These are phyloP conservation scores for Mungos mungo DNA, from an alignment of 2,113 vertebrate genomes.

Conservation along the genomic window DNA sequence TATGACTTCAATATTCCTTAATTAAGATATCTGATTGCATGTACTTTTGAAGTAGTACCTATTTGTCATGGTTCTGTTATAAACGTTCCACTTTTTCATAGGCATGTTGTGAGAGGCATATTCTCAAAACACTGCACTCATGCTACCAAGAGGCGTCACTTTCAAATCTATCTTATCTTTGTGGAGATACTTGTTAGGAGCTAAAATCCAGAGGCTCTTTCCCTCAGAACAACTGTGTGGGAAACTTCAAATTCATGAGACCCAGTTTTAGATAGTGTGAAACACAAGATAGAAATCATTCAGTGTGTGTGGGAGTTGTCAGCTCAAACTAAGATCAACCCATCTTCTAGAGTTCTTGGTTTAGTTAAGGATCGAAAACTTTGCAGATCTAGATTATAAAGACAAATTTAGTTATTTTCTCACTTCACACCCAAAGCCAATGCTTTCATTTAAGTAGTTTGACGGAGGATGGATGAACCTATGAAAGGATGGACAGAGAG, in stretches of 20 bases:
- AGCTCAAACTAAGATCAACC: background rate
- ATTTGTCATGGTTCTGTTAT: background rate
- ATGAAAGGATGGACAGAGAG: background rate
- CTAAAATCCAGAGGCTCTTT: background rate
- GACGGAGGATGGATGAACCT: background rate
- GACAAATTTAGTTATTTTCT: conserved; percentile 25
- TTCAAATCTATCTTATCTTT: background rate
- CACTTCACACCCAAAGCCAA: background rate
- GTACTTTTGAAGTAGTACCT: background rate
- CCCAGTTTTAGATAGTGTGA: background rate
- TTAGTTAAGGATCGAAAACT: background rate
- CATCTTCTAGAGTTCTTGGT: background rate
- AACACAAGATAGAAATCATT: background rate
- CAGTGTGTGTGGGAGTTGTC: background rate
- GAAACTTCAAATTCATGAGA: background rate
- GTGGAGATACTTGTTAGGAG: background rate
- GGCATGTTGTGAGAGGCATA: background rate
- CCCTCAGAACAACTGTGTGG: background rate
- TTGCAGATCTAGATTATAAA: background rate
- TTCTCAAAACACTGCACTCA: background rate
- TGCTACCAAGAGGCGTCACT: background rate
- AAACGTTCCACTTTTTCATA: background rate
- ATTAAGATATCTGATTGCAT: background rate
- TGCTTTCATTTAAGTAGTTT: background rate
- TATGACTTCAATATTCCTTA: background rate